Percentiles rank a stretch among this genome's conserved stretches.
Evolutionary conservation across 2,113 vertebrate genomes (phyloP).

Genomic region (Gnathonemus echidnorhynchus): DNA sequence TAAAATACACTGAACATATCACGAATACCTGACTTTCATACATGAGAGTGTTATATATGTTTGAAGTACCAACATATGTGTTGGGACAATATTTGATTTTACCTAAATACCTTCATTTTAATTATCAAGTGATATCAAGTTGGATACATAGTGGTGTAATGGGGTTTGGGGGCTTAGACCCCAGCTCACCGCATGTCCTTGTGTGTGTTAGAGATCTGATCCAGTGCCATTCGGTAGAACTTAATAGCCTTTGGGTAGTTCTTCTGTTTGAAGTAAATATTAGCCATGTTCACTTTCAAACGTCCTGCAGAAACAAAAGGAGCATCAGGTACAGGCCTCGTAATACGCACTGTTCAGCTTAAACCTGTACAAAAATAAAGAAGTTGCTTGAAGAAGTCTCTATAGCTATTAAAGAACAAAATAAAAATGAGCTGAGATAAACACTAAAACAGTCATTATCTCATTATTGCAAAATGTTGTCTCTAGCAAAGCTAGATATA

Average conservation of each 20-base stretch:
- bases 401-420: not conserved
- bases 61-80: not conserved
- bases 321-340: not conserved
- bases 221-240: constrained; percentile 95
- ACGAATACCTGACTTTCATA: not conserved
- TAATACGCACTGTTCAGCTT: not conserved
- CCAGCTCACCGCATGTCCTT: constrained; percentile 77
- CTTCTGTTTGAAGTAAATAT: constrained; percentile 91
- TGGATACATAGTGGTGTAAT: not conserved
- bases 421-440: not conserved
- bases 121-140: not conserved
- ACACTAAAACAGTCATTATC: not conserved
- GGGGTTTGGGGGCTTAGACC: not conserved
- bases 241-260: constrained; percentile 95
- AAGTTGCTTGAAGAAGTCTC: not conserved
- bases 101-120: not conserved
- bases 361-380: not conserved
- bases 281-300: constrained; percentile 94
- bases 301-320: constrained; percentile 61
- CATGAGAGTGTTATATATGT: not conserved
- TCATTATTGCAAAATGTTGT: not conserved
- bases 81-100: not conserved
- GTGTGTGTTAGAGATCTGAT: constrained; percentile 84
- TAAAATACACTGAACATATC: not conserved
- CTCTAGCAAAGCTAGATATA: not conserved